phyloP scores from a whole-genome alignment of 2,888 invertebrate genomes.

The Zygothrica quintamaculata region DNA sequence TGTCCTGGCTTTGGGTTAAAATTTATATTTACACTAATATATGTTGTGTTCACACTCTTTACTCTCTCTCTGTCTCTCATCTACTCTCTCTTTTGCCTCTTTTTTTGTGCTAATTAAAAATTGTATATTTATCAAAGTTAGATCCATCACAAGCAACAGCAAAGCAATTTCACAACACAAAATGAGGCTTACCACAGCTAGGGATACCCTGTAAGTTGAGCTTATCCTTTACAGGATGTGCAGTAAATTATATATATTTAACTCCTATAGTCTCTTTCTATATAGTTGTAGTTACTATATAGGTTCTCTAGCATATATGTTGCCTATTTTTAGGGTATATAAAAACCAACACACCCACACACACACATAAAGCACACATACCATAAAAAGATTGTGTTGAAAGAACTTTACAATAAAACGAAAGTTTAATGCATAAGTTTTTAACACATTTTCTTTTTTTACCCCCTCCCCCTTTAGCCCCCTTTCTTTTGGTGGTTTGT shows the following conservation, averaged over 20 bases:
- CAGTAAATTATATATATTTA: too few relatives aligned
- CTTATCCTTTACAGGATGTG: too few relatives aligned
- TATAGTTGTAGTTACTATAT: too few relatives aligned
- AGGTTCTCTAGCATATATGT: too few relatives aligned
- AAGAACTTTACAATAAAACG: constrained; percentile 78
- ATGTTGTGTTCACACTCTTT: too few relatives aligned
- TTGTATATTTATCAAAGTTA: constrained; percentile 74
- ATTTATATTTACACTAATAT: constrained; percentile 38
- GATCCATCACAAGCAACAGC: constrained; percentile 33
- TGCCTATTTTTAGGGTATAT: constrained; percentile 21
- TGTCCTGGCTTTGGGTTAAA: constrained; percentile 13
- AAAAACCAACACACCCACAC: constrained; percentile 59
- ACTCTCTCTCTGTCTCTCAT: too few relatives aligned
- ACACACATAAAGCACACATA: constrained; percentile 32
- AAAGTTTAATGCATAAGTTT: constrained; percentile 79
- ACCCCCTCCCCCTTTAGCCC: too few relatives aligned
- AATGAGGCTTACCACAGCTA: too few relatives aligned
- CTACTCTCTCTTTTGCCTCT: constrained; percentile 23
- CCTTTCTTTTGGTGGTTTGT: constrained; percentile 45
- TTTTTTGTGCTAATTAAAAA: constrained; percentile 73
- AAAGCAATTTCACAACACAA: constrained; percentile 59
- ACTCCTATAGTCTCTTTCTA: too few relatives aligned
- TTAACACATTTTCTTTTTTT: too few relatives aligned
- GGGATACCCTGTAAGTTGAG: too few relatives aligned
- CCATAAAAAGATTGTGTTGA: constrained; percentile 74